Conservation (phyloP, 2,888 invertebrate species). For the Drosophila vallismaia region DNA sequence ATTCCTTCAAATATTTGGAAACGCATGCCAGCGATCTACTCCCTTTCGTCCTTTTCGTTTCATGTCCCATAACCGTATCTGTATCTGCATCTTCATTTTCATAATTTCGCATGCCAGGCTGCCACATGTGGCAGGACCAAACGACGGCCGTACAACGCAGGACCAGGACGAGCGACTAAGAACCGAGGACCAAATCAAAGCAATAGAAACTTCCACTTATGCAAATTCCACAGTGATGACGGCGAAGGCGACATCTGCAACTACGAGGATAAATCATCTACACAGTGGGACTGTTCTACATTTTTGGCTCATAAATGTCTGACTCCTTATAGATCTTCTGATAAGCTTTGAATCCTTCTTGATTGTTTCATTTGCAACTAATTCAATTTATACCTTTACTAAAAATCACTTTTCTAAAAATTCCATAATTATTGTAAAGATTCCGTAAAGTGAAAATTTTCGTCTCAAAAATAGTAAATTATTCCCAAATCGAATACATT, state of each 20-base stretch:
- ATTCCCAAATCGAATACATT: too few relatives aligned
- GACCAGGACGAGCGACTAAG: constrained; percentile 4
- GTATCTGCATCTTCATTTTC: constrained; percentile 56
- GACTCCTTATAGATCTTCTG: too few relatives aligned
- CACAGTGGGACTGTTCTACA: constrained; percentile 12
- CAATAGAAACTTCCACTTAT: constrained; percentile 51
- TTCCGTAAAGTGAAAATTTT: too few relatives aligned
- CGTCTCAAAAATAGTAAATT: too few relatives aligned
- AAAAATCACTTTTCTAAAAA: too few relatives aligned
- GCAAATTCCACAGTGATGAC: constrained; percentile 49
- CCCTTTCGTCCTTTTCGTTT: not conserved
- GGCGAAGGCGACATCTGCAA: constrained; percentile 19
- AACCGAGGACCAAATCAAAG: constrained; percentile 16
- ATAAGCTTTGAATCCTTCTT: too few relatives aligned
- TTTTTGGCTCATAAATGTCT: too few relatives aligned
- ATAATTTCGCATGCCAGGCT: constrained; percentile 48
- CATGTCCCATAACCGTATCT: constrained; percentile 4
- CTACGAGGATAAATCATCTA: constrained; percentile 24
- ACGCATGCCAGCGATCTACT: constrained; percentile 36
- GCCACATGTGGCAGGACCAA: constrained; percentile 35
- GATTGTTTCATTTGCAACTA: too few relatives aligned
- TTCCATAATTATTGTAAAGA: too few relatives aligned
- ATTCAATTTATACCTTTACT: too few relatives aligned
- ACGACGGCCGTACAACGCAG: constrained; percentile 16
- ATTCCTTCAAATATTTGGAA: constrained; percentile 55